A percentile compares a stretch with the other conserved stretches of the same genome.
phyloP scores from a whole-genome alignment of 1,140 invertebrate genomes.

The Drosophila tristis region DNA sequence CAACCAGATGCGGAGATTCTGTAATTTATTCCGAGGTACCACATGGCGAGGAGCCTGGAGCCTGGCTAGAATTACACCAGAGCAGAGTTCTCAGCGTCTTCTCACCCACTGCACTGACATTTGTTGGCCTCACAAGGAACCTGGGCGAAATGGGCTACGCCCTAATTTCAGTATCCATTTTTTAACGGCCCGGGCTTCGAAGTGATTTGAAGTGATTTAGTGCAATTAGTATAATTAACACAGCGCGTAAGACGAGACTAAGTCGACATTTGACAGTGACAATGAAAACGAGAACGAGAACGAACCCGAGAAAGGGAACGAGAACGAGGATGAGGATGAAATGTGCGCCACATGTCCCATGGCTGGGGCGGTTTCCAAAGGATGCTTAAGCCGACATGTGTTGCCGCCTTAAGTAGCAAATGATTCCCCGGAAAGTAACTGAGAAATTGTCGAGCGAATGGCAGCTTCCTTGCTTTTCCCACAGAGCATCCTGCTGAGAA shows the following conservation, averaged over 20 bases:
- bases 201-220: slow-evolving; percentile 79
- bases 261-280: slow-evolving; percentile 73
- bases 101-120: slow-evolving; percentile 65
- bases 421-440: slow-evolving; percentile 56
- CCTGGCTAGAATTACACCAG: slow-evolving; percentile 50
- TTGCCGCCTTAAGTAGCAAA: slow-evolving; percentile 54
- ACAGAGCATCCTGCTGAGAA: background rate
- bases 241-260: slow-evolving; percentile 70
- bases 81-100: slow-evolving; percentile 53
- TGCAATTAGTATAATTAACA: slow-evolving; percentile 82
- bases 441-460: slow-evolving; percentile 27
- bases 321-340: slow-evolving; percentile 1
- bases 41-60: slow-evolving; percentile 58
- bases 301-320: background rate
- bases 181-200: slow-evolving; percentile 42
- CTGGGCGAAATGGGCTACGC: slow-evolving; percentile 52
- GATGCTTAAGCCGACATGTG: slow-evolving; percentile 74
- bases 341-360: slow-evolving; percentile 68
- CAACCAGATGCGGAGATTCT: slow-evolving; percentile 50
- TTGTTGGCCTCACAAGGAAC: slow-evolving; percentile 25
- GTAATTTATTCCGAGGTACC: slow-evolving; percentile 69
- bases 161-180: slow-evolving; percentile 63
- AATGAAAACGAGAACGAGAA: slow-evolving; percentile 24
- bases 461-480: slow-evolving; percentile 29
- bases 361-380: slow-evolving; percentile 2